Conservation (phyloP, 2,888 invertebrate genomes). For the Andricus curvator region DNA sequence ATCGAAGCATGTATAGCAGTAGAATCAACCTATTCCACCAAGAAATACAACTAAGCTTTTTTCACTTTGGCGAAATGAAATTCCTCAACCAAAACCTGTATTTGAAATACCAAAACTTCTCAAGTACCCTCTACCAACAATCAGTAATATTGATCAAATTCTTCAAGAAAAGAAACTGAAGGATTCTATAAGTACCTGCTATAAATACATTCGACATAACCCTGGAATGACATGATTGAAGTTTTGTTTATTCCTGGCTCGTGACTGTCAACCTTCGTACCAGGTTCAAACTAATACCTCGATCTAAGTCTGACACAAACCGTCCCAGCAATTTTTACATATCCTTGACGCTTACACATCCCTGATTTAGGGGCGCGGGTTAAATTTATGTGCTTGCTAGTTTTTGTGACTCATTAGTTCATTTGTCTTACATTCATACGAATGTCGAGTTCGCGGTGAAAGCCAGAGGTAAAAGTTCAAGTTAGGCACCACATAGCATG, state of each 20-base stretch:
- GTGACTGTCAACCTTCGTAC: conserved; percentile 37
- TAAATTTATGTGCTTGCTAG: not conserved
- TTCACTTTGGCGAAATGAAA: not conserved
- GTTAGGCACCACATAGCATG: conserved; percentile 23
- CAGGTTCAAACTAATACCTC: conserved; percentile 19
- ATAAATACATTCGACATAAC: not conserved
- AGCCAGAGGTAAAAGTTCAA: conserved; percentile 18
- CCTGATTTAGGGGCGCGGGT: conserved; percentile 4
- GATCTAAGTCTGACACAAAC: not conserved
- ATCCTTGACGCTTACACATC: not conserved
- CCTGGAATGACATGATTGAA: conserved; percentile 36
- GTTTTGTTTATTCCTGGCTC: conserved; percentile 7
- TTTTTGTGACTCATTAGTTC: conserved; percentile 13
- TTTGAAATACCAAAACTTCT: not conserved
- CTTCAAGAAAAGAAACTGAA: not conserved
- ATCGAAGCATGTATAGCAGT: conserved; percentile 8
- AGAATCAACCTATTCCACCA: conserved; percentile 3
- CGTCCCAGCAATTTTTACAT: not conserved
- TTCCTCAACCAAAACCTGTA: conserved; percentile 5
- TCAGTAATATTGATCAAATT: not conserved
- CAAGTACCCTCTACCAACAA: not conserved
- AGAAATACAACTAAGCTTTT: conserved; percentile 22
- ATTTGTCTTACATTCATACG: conserved; percentile 16
- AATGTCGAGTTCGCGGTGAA: conserved; percentile 21
- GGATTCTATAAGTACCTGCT: not conserved